phyloP scores from a whole-genome alignment of 2,797 vertebrate species.

The Urocyon cinereoargenteus region DNA sequence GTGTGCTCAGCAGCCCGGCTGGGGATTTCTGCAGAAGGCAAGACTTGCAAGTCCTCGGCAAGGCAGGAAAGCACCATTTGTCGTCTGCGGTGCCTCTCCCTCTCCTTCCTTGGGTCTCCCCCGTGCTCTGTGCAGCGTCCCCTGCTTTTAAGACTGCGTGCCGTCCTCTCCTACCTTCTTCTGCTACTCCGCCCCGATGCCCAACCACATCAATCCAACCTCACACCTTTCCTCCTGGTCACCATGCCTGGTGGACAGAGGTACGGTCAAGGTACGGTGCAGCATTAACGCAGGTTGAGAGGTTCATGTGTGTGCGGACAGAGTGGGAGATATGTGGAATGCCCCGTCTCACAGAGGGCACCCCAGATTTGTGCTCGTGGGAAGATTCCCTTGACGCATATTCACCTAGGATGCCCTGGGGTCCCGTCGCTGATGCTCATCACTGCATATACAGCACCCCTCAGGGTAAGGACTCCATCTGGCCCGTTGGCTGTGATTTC shows the following conservation, averaged over 20 bases:
- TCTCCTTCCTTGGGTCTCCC: fast-evolving
- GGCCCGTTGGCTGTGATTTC: fast-evolving
- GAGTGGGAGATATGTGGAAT: fast-evolving
- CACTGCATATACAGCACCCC: fast-evolving
- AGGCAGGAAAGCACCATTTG: fast-evolving
- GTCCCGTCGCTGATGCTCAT: background rate
- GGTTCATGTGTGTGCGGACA: background rate
- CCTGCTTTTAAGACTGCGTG: fast-evolving
- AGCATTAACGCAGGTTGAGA: fast-evolving
- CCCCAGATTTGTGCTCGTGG: fast-evolving
- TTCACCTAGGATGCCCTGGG: too few relatives aligned
- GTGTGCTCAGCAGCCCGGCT: fast-evolving
- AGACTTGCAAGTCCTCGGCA: fast-evolving
- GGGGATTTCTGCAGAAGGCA: background rate
- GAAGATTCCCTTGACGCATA: background rate
- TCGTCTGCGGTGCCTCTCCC: fast-evolving
- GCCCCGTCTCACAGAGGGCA: fast-evolving
- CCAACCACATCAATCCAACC: background rate
- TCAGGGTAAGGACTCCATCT: fast-evolving
- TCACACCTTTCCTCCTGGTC: background rate
- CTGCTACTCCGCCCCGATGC: fast-evolving
- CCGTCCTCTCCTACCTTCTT: background rate
- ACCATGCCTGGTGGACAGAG: too few relatives aligned
- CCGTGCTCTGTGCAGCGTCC: fast-evolving
- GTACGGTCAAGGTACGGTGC: too few relatives aligned